Evolutionary conservation across 2,797 vertebrate species (phyloP).

Genomic region (Malacoraja senta): DNA sequence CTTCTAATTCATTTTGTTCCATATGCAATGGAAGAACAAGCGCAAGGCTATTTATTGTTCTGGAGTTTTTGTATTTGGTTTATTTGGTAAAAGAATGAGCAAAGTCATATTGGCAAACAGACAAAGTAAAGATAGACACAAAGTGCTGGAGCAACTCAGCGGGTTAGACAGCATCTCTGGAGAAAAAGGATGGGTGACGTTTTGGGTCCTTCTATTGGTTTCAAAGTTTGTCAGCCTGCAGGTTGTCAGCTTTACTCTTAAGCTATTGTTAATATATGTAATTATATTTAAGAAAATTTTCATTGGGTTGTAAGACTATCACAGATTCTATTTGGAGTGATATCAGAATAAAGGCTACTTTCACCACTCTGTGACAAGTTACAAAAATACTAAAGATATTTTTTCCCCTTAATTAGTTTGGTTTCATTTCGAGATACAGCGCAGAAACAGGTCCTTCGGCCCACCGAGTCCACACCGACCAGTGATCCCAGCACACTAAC

Average conservation of each 20-base stretch:
- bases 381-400: neutral
- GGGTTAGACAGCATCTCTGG: no score
- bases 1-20: neutral
- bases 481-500: no score
- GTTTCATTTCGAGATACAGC: no score
- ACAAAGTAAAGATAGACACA: neutral
- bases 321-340: neutral
- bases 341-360: neutral
- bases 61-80: neutral
- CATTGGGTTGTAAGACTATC: neutral
- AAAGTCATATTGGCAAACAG: neutral
- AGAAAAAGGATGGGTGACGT: no score
- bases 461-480: no score
- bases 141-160: no score
- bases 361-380: neutral
- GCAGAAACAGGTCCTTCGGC: no score
- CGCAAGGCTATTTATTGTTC: neutral
- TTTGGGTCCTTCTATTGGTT: neutral
- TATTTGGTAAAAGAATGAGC: neutral
- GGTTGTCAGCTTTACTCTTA: neutral
- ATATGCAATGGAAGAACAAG: neutral
- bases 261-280: neutral
- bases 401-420: neutral
- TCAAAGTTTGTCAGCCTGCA: neutral
- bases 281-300: neutral